A percentile compares a stretch with the other conserved stretches of the same genome.
Conservation (phyloP, 2,113 vertebrate genomes). For the Dolichotis patagonum region DNA sequence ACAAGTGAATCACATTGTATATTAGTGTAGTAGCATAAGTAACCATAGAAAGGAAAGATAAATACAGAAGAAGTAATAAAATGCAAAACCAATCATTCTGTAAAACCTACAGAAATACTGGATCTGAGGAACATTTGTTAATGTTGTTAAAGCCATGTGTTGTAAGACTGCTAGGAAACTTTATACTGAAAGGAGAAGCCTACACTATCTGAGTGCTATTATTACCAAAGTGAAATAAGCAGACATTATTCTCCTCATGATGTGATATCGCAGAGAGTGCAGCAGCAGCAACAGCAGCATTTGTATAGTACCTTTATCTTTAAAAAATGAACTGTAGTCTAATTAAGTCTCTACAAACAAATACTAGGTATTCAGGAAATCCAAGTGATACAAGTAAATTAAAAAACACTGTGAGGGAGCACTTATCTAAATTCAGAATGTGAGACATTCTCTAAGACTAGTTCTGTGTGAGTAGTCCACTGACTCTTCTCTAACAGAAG, state of each 20-base stretch:
- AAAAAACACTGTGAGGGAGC: neutral
- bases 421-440: neutral
- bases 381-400: neutral
- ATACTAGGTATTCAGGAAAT: neutral
- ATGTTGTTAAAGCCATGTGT: neutral
- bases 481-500: neutral
- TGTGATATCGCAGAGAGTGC: neutral
- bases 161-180: neutral
- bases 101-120: neutral
- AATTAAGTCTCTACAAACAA: neutral
- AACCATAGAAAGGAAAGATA: neutral
- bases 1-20: neutral
- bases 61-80: neutral
- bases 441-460: neutral
- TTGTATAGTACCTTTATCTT: too few relatives aligned
- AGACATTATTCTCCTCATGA: neutral
- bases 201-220: neutral
- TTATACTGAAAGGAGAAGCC: neutral
- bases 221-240: neutral
- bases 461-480: neutral
- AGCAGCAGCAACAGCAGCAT: neutral
- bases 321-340: neutral
- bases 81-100: neutral
- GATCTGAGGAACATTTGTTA: neutral
- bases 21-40: neutral